Percentiles rank a stretch among this genome's conserved stretches.
Evolutionary conservation across 2,797 vertebrate species (phyloP).

Genomic region (Uromys caudimaculatus): DNA sequence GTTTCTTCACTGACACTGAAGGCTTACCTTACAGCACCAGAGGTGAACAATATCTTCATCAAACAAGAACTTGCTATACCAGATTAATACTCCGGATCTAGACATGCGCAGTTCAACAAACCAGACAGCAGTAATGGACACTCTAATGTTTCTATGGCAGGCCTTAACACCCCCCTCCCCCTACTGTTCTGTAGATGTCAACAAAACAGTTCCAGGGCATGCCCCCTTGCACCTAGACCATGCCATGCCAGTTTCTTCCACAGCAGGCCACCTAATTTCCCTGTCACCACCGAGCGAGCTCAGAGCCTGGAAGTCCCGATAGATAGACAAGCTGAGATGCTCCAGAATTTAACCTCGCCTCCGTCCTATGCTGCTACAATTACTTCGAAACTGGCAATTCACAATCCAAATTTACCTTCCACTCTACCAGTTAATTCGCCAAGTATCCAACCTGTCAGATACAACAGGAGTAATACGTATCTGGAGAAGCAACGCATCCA

Average conservation of each 20-base stretch:
- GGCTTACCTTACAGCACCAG: slow-evolving; percentile 93
- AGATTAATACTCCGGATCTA: slow-evolving; percentile 94
- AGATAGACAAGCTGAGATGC: slow-evolving; percentile 94
- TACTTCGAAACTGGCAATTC: slow-evolving; percentile 94
- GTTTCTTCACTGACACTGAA: slow-evolving; percentile 94
- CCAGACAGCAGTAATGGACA: slow-evolving; percentile 90
- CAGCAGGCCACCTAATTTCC: slow-evolving; percentile 93
- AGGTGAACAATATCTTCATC: slow-evolving; percentile 92
- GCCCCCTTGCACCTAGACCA: slow-evolving; percentile 88
- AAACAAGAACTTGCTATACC: slow-evolving; percentile 96
- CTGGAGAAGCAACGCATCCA: slow-evolving; percentile 97
- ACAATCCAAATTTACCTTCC: slow-evolving; percentile 88
- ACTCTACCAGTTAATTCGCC: slow-evolving; percentile 90
- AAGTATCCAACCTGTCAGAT: slow-evolving; percentile 88
- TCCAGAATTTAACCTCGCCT: slow-evolving; percentile 95
- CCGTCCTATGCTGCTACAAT: slow-evolving; percentile 96
- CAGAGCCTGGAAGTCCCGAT: slow-evolving; percentile 96
- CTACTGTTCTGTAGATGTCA: slow-evolving; percentile 88
- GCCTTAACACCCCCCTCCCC: slow-evolving; percentile 89
- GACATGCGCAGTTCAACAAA: slow-evolving; percentile 91
- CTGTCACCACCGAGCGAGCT: slow-evolving; percentile 97
- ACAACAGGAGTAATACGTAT: slow-evolving; percentile 96
- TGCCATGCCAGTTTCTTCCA: slow-evolving; percentile 89
- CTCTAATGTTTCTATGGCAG: slow-evolving; percentile 89
- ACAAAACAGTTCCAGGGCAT: slow-evolving; percentile 89